Evolutionary conservation across 53 echinoderm and acorn worm genomes (phyloP).

Genomic region (Patiria pectinifera): DNA sequence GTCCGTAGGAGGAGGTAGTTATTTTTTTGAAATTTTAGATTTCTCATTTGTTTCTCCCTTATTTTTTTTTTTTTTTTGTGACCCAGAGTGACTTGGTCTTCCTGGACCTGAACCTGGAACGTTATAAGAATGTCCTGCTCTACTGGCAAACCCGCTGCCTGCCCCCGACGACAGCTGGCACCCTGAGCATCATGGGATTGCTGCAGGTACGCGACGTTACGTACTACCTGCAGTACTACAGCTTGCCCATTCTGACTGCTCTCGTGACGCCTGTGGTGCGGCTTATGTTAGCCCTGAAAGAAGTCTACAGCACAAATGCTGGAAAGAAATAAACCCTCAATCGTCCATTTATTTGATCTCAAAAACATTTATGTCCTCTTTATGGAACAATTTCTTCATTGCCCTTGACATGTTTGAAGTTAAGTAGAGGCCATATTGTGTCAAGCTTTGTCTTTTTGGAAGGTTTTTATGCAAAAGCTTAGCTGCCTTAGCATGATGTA

Average conservation of each 20-base stretch:
- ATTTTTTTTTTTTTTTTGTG: not conserved
- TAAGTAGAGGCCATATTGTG: too few species aligned
- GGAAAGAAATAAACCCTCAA: not conserved
- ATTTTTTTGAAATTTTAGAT: not conserved
- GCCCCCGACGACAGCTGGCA: conserved; percentile 74
- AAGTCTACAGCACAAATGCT: conserved; percentile 67
- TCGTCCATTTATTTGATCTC: not conserved
- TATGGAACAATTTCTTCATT: too few species aligned
- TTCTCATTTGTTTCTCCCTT: not conserved
- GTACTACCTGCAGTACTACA: conserved; percentile 86
- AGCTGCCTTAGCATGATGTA: too few species aligned
- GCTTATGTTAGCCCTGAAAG: conserved; percentile 71
- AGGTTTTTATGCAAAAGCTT: too few species aligned
- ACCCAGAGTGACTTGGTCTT: conserved; percentile 76
- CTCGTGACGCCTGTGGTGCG: conserved; percentile 78
- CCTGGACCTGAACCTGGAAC: conserved; percentile 67
- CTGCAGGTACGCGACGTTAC: conserved; percentile 75
- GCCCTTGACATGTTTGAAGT: too few species aligned
- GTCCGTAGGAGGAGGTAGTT: not conserved
- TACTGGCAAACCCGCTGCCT: conserved; percentile 83
- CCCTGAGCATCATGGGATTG: conserved; percentile 77
- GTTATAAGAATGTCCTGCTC: conserved; percentile 72
- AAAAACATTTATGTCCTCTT: too few species aligned
- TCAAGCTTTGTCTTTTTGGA: too few species aligned
- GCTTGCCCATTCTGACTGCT: conserved; percentile 81